phyloP scores from a whole-genome alignment of 2,888 invertebrate species.

The Agonopterix alstromeriana region DNA sequence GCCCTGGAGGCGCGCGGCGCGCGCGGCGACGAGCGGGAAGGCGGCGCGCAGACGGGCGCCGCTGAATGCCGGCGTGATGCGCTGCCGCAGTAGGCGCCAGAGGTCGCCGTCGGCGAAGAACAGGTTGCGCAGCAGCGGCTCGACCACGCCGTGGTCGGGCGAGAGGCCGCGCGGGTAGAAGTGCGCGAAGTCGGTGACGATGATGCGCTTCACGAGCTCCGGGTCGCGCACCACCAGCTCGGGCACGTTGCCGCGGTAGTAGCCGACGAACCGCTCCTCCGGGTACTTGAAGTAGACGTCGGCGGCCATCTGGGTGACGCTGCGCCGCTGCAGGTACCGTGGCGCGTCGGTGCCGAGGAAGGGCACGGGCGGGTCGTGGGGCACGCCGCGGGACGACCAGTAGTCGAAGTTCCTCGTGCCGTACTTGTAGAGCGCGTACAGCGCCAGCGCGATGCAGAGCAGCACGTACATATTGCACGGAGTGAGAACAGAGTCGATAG shows the following conservation, averaged over 20 bases:
- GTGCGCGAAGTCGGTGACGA: conserved; percentile 24
- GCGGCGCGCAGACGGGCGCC: conserved; percentile 29
- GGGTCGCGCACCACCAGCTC: conserved; percentile 25
- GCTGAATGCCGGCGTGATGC: conserved; percentile 29
- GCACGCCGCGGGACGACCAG: conserved; percentile 18
- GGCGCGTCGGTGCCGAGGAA: conserved; percentile 16
- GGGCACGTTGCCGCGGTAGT: conserved; percentile 17
- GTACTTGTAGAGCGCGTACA: conserved; percentile 10
- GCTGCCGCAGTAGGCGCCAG: conserved; percentile 31
- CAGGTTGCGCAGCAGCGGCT: conserved; percentile 26
- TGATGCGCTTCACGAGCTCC: conserved; percentile 21
- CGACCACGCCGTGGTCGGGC: conserved; percentile 12
- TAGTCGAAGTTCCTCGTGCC: conserved; percentile 20
- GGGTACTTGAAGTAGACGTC: conserved; percentile 20
- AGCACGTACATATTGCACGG: neutral
- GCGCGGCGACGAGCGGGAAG: conserved; percentile 30
- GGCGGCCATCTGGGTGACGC: conserved; percentile 17
- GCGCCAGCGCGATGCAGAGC: neutral
- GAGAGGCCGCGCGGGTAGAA: conserved; percentile 26
- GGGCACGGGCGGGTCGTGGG: conserved; percentile 19
- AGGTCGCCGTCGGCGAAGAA: conserved; percentile 31
- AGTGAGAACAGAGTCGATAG: no score
- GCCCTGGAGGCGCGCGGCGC: conserved; percentile 19
- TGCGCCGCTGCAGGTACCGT: conserved; percentile 12
- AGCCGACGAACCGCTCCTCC: conserved; percentile 23